Base-by-base conservation (phyloP, 2,797 vertebrate genomes). In the Meda fulgida region DNA sequence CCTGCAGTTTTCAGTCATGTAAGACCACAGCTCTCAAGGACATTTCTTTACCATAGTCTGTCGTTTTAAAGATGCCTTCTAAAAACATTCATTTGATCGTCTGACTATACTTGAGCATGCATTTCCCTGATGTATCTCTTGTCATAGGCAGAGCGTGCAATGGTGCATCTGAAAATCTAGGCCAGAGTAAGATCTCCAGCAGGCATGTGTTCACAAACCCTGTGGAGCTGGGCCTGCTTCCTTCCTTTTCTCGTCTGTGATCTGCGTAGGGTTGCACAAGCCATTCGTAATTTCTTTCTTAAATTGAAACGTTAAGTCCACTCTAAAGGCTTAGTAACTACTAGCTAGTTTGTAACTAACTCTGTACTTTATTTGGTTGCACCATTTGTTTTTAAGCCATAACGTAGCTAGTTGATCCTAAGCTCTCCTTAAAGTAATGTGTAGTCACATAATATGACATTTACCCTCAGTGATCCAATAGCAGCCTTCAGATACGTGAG, bases 1-100 rank as follows among this genome's bases (percentile, higher is more conserved):
- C 86, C 66, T 48, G 60, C 86, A 84, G 86, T 79, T 83, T 48
- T 8, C 70, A 58, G 73, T 26, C 69, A 13, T 76, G 58, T 70
- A 23, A 53, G 51, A 65, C 84, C 84, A 63, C 69, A 46, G 78
- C 34, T 79, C 53, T 80, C 60, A 65, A 63, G 23, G 73, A 83
- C 75, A 71, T 76, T 81, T 34, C 11, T 80, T 75, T 77, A 26
- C 80, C 7, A n/a, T 53, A 72, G 66, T 63, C 58, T 26, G n/a
- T 14, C 21, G 16, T 58, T 73, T 77, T 53, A 78, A 86, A 84
- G 80, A 70, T 43, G 36, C 3, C 81, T 81, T 87, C 40, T 58
- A 26, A n/a, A 82, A 11, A 48, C 4, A 38, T n/a, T 46, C 6
- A 19, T 67, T 76, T 67, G 51, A 81, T 77, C 31, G 0, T 51